A percentile compares a stretch with the other conserved stretches of the same genome.
Evolutionary conservation across 2,888 invertebrate species (phyloP).

Genomic region (Harpagoxenus sublaevis): DNA sequence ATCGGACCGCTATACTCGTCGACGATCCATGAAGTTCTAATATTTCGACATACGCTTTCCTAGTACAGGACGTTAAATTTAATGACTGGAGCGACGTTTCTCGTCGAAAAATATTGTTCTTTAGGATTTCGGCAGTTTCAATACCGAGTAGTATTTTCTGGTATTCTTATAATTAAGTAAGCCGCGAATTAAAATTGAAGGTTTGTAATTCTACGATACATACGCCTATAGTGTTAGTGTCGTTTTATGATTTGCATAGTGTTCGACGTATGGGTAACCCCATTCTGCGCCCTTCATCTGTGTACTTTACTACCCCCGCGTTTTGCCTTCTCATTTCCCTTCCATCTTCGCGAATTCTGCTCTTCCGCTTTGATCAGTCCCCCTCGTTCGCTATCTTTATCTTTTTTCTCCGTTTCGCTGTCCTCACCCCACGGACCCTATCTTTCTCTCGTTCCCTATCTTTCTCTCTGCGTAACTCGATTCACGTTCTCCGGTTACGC

Average conservation of each 20-base stretch:
- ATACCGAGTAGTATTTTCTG: not conserved
- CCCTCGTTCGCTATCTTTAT: conserved; percentile 26
- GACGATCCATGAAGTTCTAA: not conserved
- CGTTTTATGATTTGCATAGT: conserved; percentile 7
- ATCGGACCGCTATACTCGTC: conserved; percentile 15
- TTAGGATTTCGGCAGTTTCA: not conserved
- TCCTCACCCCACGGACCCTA: not conserved
- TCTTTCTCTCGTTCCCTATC: conserved; percentile 13
- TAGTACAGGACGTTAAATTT: not conserved
- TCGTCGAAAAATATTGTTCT: conserved; percentile 9
- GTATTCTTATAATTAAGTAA: not conserved
- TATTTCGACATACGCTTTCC: not conserved
- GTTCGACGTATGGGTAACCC: not conserved
- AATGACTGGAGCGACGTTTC: not conserved
- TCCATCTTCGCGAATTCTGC: not conserved
- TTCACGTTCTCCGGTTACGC: conserved; percentile 60
- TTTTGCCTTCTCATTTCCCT: conserved; percentile 25
- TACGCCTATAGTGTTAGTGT: not conserved
- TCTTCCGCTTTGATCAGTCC: conserved; percentile 25
- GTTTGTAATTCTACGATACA: not conserved
- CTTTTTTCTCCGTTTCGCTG: conserved; percentile 28
- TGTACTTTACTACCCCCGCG: conserved; percentile 9
- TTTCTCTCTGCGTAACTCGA: conserved; percentile 33
- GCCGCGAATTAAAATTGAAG: not conserved
- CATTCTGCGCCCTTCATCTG: not conserved